phyloP scores from a whole-genome alignment of 1,140 invertebrate species.

The Ostrea edulis region DNA sequence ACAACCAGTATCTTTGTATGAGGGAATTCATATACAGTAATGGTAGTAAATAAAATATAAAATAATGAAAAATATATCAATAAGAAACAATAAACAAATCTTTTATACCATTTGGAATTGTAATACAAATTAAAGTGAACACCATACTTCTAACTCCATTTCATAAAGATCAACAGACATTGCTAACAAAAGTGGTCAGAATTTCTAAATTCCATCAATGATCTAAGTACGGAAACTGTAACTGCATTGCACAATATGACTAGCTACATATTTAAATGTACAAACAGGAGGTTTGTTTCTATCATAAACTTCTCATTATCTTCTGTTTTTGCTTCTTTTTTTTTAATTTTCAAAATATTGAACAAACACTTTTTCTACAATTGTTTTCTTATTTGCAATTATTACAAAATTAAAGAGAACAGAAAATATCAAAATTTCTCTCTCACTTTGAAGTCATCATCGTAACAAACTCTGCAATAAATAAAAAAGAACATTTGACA shows the following conservation, averaged over 20 bases:
- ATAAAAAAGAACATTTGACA: conserved; percentile 39
- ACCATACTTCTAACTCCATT: conserved; percentile 12
- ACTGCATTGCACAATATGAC: conserved; percentile 27
- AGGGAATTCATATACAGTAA: conserved; percentile 31
- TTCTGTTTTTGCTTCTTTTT: background rate
- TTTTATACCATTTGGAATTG: conserved; percentile 18
- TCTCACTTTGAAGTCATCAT: conserved; percentile 54
- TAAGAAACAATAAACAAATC: conserved; percentile 35
- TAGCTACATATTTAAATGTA: conserved; percentile 32
- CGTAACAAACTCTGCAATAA: conserved; percentile 53
- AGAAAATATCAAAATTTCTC: conserved; percentile 31
- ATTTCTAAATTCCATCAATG: background rate
- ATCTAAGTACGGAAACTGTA: background rate
- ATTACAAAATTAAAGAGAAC: conserved; percentile 15
- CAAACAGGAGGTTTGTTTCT: background rate
- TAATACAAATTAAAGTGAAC: conserved; percentile 40
- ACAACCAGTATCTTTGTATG: conserved; percentile 2
- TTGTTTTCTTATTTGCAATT: background rate
- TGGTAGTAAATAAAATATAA: conserved; percentile 35
- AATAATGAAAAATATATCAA: conserved; percentile 37
- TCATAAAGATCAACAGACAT: conserved; percentile 6
- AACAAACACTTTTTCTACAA: background rate
- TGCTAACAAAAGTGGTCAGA: background rate
- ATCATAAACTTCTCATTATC: background rate
- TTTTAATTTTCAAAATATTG: background rate